Evolutionary conservation across 2,888 invertebrate species (phyloP), one percentile per base, ranked within the genome.

Genomic region (Nomada goodeniana): DNA sequence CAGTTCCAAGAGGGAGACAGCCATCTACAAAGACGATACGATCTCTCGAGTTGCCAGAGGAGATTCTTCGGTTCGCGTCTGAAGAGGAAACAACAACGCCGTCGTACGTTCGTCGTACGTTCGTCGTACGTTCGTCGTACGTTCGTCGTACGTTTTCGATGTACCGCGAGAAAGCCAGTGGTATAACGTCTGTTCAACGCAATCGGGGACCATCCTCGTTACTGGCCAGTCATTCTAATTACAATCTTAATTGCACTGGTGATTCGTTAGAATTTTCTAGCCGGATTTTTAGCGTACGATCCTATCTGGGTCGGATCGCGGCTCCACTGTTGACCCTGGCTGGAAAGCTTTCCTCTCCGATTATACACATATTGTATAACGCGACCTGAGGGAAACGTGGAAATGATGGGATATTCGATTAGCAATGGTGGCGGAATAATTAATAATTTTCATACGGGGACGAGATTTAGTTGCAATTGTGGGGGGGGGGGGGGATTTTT

Each of bases 221-320:
- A 65, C 44, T 11, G n/a, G 20, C 83, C 11, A 69, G 76, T 82
- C 72, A 82, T 76, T 65, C 73, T 57, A 69, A 68, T 57, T 70
- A 64, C 20, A 63, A 60, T 61, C 57, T 60, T 73, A 77, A 83
- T 82, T 70, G 73, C 61, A 44, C 42, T 18, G 11, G 20, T 18
- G 53, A 77, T 72, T 82, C 76, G 26, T 82, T 76, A 69, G 20
- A 52, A 42, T 72, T 82, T 70, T 1, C 36, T 9, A 36, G 36
- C 36, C 36, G 36, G 36, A 36, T 36, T 36, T 70, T 50, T 42
- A 23, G 18, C 26, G 20, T 1, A 20, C 20, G 23, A 9, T 42
- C 20, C 59, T 67, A 71, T 65, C 80, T 29, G 15, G 59, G 20
- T 36, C 36, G 36, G 44, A 73, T 73, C 67, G 23, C 23, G 63